Percentiles rank a stretch among this genome's conserved stretches.
Conservation (phyloP, 2,113 vertebrate species). For the Sorex araneus region DNA sequence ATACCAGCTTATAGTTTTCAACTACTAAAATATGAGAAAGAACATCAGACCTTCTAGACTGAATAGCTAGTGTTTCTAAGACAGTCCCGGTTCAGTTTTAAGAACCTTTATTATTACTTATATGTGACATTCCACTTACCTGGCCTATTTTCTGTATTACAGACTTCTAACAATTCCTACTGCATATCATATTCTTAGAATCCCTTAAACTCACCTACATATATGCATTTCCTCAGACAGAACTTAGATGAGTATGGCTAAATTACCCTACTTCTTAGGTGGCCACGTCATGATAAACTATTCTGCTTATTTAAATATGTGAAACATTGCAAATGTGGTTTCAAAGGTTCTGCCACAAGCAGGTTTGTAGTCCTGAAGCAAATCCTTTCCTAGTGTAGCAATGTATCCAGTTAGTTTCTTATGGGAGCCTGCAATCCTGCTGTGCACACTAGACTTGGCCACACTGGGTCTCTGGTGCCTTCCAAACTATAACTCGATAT, state of each 20-base stretch:
- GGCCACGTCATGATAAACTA: too few species aligned
- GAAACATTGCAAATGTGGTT: background rate
- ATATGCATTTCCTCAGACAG: background rate
- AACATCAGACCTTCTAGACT: background rate
- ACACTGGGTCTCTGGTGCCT: too few species aligned
- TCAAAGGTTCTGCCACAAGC: background rate
- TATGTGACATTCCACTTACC: background rate
- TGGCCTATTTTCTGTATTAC: background rate
- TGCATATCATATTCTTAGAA: background rate
- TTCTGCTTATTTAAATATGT: background rate
- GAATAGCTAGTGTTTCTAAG: background rate
- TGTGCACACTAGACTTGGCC: background rate
- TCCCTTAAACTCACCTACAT: background rate
- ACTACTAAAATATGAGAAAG: background rate
- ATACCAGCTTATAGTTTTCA: background rate
- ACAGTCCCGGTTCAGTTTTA: background rate
- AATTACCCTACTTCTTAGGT: background rate
- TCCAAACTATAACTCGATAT: background rate
- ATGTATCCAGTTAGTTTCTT: background rate
- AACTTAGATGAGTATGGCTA: background rate
- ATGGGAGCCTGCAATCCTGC: accelerated
- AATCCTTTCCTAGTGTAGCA: background rate
- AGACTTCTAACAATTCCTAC: background rate
- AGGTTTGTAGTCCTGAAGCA: background rate
- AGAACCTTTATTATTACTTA: background rate